These are phyloP conservation scores for Hermaeophaga mercurialis DNA, from an alignment of 2,888 invertebrate species.

Conservation along the genomic window DNA sequence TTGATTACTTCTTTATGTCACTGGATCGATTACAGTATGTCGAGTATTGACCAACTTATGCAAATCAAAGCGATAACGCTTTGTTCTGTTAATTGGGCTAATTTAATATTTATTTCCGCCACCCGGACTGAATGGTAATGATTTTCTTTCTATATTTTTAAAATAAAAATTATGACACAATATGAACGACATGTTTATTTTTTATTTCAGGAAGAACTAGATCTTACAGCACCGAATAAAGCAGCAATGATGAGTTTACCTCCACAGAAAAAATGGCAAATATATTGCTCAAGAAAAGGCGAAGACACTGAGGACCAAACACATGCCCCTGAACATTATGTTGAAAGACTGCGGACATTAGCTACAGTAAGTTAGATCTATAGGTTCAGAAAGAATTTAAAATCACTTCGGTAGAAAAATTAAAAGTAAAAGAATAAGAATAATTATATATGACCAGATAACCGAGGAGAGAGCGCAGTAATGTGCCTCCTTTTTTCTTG, in stretches of 20 bases:
- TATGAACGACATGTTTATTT: neutral
- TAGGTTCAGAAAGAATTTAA: neutral
- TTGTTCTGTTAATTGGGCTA: too few relatives aligned
- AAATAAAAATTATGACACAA: neutral
- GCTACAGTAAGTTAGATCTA: constrained; percentile 75
- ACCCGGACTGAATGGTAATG: too few relatives aligned
- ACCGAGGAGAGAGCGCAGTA: too few relatives aligned
- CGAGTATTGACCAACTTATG: neutral
- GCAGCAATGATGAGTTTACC: constrained; percentile 93
- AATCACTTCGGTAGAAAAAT: too few relatives aligned
- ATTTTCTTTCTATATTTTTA: neutral
- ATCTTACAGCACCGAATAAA: constrained; percentile 90
- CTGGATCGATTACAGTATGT: neutral
- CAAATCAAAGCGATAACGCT: neutral
- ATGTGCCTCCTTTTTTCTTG: too few relatives aligned
- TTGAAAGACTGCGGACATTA: constrained; percentile 83
- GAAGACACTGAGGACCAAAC: constrained; percentile 68
- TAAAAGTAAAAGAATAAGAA: too few relatives aligned
- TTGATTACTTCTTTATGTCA: constrained; percentile 13
- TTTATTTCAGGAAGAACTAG: constrained; percentile 79
- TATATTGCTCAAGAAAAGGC: constrained; percentile 87
- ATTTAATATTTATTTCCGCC: too few relatives aligned
- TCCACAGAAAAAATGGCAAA: constrained; percentile 96
- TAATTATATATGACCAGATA: too few relatives aligned
- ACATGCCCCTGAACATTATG: constrained; percentile 89